phyloP scores from a whole-genome alignment of 2,113 vertebrate species.

The Mesocricetus auratus region DNA sequence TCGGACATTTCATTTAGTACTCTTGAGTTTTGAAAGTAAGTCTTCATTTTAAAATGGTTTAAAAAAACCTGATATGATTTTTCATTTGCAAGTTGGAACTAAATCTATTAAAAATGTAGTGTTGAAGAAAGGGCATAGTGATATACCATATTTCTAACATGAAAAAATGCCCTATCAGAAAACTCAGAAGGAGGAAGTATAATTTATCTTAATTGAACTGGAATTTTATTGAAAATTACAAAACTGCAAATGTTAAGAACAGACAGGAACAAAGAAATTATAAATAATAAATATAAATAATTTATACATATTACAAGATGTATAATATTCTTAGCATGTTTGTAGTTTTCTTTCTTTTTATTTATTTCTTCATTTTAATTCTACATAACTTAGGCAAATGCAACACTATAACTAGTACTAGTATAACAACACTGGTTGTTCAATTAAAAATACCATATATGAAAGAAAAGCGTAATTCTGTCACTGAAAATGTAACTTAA shows the following conservation, averaged over 20 bases:
- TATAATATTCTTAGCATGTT: not conserved
- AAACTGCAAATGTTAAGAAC: not conserved
- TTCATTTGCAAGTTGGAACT: not conserved
- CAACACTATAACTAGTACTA: not conserved
- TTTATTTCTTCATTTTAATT: not conserved
- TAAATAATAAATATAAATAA: not conserved
- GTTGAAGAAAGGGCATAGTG: not conserved
- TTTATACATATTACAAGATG: not conserved
- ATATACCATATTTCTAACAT: not conserved
- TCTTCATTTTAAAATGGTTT: not conserved
- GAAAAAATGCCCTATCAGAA: not conserved
- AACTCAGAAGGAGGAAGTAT: not conserved
- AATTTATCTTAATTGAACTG: not conserved
- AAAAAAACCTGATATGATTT: not conserved
- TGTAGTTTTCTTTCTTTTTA: not conserved
- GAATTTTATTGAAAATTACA: not conserved
- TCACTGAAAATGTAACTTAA: not conserved
- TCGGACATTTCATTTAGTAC: slow-evolving; percentile 29
- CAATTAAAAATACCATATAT: not conserved
- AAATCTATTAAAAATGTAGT: not conserved
- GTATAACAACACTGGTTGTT: no score
- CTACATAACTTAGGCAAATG: not conserved
- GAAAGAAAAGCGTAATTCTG: not conserved
- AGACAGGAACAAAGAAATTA: not conserved
- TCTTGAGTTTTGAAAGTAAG: slow-evolving; percentile 30